Evolutionary conservation across 2,888 invertebrate genomes (phyloP).

Genomic region (Adelognathus sp.): DNA sequence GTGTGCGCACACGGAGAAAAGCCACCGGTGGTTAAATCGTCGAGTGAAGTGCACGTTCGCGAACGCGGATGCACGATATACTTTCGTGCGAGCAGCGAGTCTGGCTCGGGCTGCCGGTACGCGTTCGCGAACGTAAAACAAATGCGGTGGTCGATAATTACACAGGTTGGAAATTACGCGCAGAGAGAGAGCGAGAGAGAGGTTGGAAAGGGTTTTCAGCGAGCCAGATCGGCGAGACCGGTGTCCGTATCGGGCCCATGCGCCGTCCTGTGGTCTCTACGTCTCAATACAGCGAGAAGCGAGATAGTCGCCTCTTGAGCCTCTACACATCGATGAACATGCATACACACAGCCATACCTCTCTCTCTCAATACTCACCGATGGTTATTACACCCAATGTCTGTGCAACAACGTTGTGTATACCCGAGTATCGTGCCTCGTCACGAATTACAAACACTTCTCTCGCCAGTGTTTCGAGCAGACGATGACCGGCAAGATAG

Average conservation of each 20-base stretch:
- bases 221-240: conserved; percentile 39
- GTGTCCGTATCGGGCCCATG: conserved; percentile 22
- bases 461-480: conserved; percentile 42
- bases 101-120: conserved; percentile 34
- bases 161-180: conserved; percentile 74
- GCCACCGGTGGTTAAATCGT: conserved; percentile 54
- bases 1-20: conserved; percentile 16
- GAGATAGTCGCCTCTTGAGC: conserved; percentile 20
- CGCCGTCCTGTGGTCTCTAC: conserved; percentile 75
- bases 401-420: conserved; percentile 36
- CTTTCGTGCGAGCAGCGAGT: conserved; percentile 50
- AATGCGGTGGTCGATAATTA: conserved; percentile 73
- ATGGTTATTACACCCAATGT: conserved; percentile 11
- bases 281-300: conserved; percentile 73
- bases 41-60: conserved; percentile 36
- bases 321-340: conserved; percentile 4
- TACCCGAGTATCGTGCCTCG: conserved; percentile 11
- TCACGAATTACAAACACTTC: conserved; percentile 47
- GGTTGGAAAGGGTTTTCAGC: background rate
- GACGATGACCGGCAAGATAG: no score
- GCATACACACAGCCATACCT: background rate
- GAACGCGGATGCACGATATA: conserved; percentile 59
- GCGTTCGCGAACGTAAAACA: conserved; percentile 53
- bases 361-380: background rate
- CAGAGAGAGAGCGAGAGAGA: conserved; percentile 2